phyloP scores from a whole-genome alignment of 2,797 vertebrate species.

The Mycteria americana region DNA sequence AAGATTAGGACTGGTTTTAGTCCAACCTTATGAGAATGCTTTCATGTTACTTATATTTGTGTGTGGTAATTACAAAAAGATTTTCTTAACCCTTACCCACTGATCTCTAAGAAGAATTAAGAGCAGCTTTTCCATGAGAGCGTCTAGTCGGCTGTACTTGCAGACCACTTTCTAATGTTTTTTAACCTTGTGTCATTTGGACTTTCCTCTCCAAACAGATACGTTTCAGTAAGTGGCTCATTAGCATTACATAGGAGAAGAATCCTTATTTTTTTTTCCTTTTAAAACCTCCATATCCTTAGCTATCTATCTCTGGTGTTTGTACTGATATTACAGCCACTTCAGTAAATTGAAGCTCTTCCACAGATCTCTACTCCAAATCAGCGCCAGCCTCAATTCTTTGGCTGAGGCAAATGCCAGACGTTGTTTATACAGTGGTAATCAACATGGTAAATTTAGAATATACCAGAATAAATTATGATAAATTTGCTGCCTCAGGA shows the following conservation, averaged over 20 bases:
- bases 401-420: conserved; percentile 70
- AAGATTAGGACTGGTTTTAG: conserved; percentile 7
- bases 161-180: conserved; percentile 65
- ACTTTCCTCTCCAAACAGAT: conserved; percentile 69
- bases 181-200: conserved; percentile 70
- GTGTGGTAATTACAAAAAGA: conserved; percentile 6
- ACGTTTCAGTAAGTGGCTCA: conserved; percentile 75
- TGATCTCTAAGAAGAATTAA: conserved; percentile 50
- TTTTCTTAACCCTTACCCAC: conserved; percentile 41
- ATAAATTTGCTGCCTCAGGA: conserved; percentile 79
- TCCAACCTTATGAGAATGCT: conserved; percentile 4
- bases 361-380: conserved; percentile 70
- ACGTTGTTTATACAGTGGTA: conserved; percentile 81
- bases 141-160: conserved; percentile 37
- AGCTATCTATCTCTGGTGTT: conserved; percentile 71
- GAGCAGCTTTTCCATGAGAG: conserved; percentile 41
- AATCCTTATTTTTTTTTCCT: conserved; percentile 26
- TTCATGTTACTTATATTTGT: conserved; percentile 34
- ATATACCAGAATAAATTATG: conserved; percentile 84
- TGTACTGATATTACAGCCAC: conserved; percentile 72
- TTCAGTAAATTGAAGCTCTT: conserved; percentile 72
- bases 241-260: conserved; percentile 70
- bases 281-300: conserved; percentile 41
- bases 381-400: conserved; percentile 61
- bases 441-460: conserved; percentile 84